Evolutionary conservation across 2,797 vertebrate species (phyloP).

Genomic region (Pogonophryne albipinna): DNA sequence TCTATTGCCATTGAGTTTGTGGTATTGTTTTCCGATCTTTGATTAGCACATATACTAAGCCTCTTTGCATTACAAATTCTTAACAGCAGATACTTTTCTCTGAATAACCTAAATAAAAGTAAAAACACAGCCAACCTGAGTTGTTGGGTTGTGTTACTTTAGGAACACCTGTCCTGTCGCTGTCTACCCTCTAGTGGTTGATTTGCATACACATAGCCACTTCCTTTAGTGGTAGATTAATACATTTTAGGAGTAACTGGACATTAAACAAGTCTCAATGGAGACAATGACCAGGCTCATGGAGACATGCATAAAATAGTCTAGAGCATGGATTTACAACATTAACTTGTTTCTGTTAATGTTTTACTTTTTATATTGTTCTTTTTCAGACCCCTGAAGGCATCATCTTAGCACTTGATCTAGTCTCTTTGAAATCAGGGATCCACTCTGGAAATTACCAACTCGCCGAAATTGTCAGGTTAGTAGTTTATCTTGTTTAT

Average conservation of each 20-base stretch:
- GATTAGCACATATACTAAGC: too few species aligned
- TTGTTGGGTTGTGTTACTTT: too few species aligned
- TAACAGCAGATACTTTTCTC: too few species aligned
- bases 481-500: neutral
- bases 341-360: neutral
- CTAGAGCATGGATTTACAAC: neutral
- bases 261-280: neutral
- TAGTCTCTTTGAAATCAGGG: slow-evolving; percentile 62
- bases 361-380: neutral
- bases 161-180: neutral
- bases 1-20: too few species aligned
- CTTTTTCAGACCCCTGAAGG: slow-evolving; percentile 75
- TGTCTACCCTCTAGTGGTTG: neutral
- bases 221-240: neutral
- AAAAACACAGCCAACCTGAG: too few species aligned
- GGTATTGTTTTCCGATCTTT: too few species aligned
- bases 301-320: neutral
- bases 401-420: slow-evolving; percentile 59
- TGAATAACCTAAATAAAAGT: too few species aligned
- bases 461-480: slow-evolving; percentile 79
- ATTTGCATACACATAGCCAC: neutral
- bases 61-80: too few species aligned
- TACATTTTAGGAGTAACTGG: neutral
- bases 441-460: slow-evolving; percentile 61
- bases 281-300: neutral